phyloP scores from a whole-genome alignment of 2,113 vertebrate species.

The Phocoena phocoena region DNA sequence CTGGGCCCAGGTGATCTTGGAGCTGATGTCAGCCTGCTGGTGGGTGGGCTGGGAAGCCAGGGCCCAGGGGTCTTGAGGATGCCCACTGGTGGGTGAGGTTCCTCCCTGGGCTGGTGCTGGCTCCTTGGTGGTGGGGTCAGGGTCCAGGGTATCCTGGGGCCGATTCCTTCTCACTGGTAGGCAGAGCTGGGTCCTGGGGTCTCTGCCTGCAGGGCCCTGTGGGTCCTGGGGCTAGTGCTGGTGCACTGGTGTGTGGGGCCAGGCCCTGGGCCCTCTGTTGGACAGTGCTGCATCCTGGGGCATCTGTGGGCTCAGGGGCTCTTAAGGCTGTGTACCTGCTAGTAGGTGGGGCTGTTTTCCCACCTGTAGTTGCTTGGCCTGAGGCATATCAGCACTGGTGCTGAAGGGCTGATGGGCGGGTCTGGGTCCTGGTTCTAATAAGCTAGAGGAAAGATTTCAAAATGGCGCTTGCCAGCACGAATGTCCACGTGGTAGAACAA shows the following conservation, averaged over 20 bases:
- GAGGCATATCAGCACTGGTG: not conserved
- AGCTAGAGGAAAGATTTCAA: not conserved
- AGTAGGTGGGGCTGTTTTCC: not conserved
- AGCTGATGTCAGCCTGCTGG: not conserved
- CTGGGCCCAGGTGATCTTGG: not conserved
- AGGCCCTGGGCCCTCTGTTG: not conserved
- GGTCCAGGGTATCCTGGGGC: not conserved
- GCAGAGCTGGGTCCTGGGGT: not conserved
- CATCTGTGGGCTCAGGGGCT: not conserved
- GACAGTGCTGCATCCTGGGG: not conserved
- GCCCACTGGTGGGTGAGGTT: not conserved
- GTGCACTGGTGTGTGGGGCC: not conserved
- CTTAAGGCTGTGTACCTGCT: not conserved
- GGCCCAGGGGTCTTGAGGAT: not conserved
- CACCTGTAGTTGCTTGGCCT: not conserved
- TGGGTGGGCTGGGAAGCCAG: not conserved
- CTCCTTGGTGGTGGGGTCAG: not conserved
- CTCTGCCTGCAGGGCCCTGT: not conserved
- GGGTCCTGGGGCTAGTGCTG: not conserved
- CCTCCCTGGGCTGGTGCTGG: not conserved
- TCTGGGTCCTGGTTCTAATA: not conserved
- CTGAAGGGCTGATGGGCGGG: not conserved
- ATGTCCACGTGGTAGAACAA: not conserved
- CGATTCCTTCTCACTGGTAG: not conserved
- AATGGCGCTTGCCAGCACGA: not conserved